A percentile compares a stretch with the other conserved stretches of the same genome.
Evolutionary conservation across 1,140 invertebrate genomes (phyloP).

Genomic region (Druon quercuslanigerum): DNA sequence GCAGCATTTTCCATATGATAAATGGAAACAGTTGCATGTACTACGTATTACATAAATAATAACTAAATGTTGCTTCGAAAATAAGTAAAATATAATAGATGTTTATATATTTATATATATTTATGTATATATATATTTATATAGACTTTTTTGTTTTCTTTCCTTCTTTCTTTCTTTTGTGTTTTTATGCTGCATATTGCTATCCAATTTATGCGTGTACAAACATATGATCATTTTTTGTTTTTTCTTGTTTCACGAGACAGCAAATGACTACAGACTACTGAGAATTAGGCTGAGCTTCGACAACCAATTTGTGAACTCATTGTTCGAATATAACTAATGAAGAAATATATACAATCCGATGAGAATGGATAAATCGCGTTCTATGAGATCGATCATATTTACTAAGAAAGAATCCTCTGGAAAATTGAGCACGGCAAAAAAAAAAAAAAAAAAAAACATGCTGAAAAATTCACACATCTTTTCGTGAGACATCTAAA

Average conservation of each 20-base stretch:
- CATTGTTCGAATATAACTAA: slow-evolving; percentile 3
- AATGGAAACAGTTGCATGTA: slow-evolving; percentile 40
- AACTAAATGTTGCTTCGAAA: slow-evolving; percentile 58
- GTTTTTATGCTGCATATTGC: slow-evolving; percentile 39
- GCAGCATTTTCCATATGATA: not conserved
- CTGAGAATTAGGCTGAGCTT: slow-evolving; percentile 30
- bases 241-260: too few relatives aligned
- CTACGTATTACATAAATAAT: slow-evolving; percentile 61
- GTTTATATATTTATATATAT: slow-evolving; percentile 49
- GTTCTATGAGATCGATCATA: slow-evolving; percentile 22
- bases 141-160: slow-evolving; percentile 42
- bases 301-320: slow-evolving; percentile 13
- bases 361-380: slow-evolving; percentile 25
- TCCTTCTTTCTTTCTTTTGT: slow-evolving; percentile 49
- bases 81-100: slow-evolving; percentile 63
- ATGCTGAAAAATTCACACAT: slow-evolving; percentile 12
- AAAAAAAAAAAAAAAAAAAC: not conserved
- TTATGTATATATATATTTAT: slow-evolving; percentile 50
- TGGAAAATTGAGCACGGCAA: not conserved
- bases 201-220: slow-evolving; percentile 23
- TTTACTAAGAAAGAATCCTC: slow-evolving; percentile 6
- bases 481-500: slow-evolving; percentile 15
- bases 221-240: slow-evolving; percentile 21
- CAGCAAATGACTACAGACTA: slow-evolving; percentile 22
- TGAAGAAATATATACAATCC: slow-evolving; percentile 9